Evolutionary conservation across 2,888 invertebrate species (phyloP), one percentile per base, ranked within the genome.

Genomic region (Hirtodrosophila alboralis): DNA sequence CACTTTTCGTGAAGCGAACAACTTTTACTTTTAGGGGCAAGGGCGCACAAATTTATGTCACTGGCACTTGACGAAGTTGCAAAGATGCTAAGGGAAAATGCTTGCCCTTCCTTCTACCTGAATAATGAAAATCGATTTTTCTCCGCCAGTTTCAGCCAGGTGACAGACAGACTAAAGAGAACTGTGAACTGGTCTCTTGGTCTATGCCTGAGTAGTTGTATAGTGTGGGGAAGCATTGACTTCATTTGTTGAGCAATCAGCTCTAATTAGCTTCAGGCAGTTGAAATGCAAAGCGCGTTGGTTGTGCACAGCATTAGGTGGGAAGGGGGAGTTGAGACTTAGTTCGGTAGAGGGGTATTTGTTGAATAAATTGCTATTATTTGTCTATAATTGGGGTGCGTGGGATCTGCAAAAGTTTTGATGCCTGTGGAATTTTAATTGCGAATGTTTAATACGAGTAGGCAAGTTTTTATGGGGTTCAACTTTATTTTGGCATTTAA

Each of bases 191-290:
- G 23, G 18, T 18, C 18, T 18, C 18, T 18, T 2, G 23, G 23
- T 5, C 23, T 8, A 2, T 27, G n/a, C 12, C 12, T 41, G 40
- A 34, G n/a, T n/a, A n/a, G n/a, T n/a, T n/a, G n/a, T n/a, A n/a
- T 7, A 23, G 27, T 12, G 33, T 31, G 58, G 13, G 28, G 34
- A 30, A 14, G 33, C 38, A 56, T 59, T 48, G 37, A 83, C 60
- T 85, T 75, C 75, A 75, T 83, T 78, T 78, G 83, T 70, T 60
- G 23, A 49, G 75, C 79, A 78, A 85, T 78, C 83, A 81, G 64
- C 63, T 80, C 86, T 86, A 80, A 80, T 86, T 79, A 84, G 84
- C 63, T 58, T 28, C 33, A 31, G 59, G 54, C 51, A 78, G 44
- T 54, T 71, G 62, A 56, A 48, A 71, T 71, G 75, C 75, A 58